A percentile compares a stretch with the other conserved stretches of the same genome.
phyloP scores from a whole-genome alignment of 2,797 vertebrate species.

The Pangasius sanitwongsei region DNA sequence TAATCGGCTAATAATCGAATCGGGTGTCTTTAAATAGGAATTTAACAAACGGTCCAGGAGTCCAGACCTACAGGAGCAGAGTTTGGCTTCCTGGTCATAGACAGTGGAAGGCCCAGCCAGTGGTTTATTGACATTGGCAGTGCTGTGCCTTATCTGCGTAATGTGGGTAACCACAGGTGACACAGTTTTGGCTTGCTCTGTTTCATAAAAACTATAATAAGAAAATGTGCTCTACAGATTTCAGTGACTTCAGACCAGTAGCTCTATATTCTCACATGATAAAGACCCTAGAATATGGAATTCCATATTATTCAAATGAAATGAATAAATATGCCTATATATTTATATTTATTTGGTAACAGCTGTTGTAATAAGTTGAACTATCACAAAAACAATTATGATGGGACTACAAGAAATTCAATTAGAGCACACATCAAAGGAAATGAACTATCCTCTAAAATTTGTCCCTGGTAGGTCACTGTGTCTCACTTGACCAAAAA shows the following conservation, averaged over 20 bases:
- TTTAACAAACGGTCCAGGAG: neutral
- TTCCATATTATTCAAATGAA: neutral
- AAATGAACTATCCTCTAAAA: too few relatives aligned
- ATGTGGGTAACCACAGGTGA: neutral
- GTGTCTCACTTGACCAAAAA: too few relatives aligned
- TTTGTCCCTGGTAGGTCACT: too few relatives aligned
- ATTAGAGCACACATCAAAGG: too few relatives aligned
- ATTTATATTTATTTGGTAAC: neutral
- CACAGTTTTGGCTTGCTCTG: neutral
- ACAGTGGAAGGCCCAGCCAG: neutral
- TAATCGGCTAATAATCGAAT: neutral
- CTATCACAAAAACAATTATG: too few relatives aligned
- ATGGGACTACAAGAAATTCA: too few relatives aligned
- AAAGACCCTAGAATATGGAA: neutral
- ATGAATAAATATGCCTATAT: neutral
- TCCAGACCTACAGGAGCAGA: neutral
- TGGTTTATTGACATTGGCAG: neutral
- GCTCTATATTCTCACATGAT: neutral
- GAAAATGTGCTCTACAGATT: neutral
- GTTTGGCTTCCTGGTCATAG: neutral
- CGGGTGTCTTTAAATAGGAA: neutral
- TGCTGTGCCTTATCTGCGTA: neutral
- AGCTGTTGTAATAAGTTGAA: too few relatives aligned
- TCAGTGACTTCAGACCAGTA: neutral
- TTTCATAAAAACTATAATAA: neutral